phyloP scores from a whole-genome alignment of 2,113 vertebrate species.

The Emydura subglobosa region DNA sequence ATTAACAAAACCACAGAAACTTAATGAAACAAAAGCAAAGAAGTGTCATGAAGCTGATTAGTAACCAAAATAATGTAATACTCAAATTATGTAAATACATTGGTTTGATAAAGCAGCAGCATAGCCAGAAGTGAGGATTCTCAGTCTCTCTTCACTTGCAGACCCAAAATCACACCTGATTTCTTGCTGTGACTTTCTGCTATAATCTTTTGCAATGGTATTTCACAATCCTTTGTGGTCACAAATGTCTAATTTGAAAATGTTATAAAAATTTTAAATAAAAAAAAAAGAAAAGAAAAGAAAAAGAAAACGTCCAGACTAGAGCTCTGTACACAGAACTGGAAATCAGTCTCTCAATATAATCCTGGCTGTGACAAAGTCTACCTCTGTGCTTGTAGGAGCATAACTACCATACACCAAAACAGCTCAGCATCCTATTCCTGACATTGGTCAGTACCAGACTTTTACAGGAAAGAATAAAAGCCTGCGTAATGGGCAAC shows the following conservation, averaged over 20 bases:
- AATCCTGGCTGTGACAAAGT: neutral
- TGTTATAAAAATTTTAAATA: neutral
- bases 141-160: too few relatives aligned
- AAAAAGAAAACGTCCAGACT: neutral
- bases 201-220: neutral
- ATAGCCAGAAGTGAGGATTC: neutral
- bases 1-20: neutral
- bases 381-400: neutral
- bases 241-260: neutral
- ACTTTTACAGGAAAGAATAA: neutral
- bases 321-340: neutral
- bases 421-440: neutral
- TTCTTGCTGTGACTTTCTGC: neutral
- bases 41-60: neutral
- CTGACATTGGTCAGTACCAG: neutral
- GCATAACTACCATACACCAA: neutral
- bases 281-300: neutral
- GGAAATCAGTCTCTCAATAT: neutral
- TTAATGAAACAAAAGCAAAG: neutral
- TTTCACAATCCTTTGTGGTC: neutral
- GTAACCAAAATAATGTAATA: neutral
- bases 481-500: neutral
- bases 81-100: neutral
- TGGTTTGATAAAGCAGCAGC: neutral
- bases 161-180: neutral